phyloP scores from a whole-genome alignment of 1,140 invertebrate genomes.

The Aphis gossypii region DNA sequence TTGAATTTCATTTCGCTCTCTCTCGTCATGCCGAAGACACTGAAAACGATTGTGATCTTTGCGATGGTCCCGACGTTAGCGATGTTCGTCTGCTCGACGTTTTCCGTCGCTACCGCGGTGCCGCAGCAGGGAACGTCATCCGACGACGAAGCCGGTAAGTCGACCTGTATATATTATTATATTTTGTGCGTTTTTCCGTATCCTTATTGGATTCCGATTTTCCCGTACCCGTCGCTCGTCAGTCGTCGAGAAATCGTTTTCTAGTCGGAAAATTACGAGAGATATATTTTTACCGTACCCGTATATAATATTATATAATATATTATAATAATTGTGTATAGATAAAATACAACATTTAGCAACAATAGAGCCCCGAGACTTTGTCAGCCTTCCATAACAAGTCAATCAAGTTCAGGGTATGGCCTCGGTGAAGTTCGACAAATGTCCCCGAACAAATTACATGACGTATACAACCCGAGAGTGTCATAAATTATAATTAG shows the following conservation, averaged over 20 bases:
- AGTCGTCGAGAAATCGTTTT: neutral
- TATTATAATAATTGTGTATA: too few species aligned
- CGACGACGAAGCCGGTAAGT: neutral
- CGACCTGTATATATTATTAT: neutral
- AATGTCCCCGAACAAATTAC: neutral
- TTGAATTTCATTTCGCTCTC: neutral
- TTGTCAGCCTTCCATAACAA: neutral
- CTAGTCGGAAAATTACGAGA: neutral
- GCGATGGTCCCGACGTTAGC: neutral
- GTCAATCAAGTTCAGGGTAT: neutral
- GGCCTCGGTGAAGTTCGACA: neutral
- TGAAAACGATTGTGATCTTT: neutral
- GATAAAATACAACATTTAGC: too few species aligned
- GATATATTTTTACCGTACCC: neutral
- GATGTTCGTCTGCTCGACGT: neutral
- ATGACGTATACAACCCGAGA: neutral
- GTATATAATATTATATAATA: too few species aligned
- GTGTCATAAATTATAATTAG: neutral
- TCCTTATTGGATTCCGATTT: neutral
- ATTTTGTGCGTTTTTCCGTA: neutral
- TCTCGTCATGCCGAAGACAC: neutral
- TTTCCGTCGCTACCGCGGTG: neutral
- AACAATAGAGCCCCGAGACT: neutral
- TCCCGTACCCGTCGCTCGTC: too few species aligned
- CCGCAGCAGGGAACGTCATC: neutral